phyloP scores from a whole-genome alignment of 1,140 invertebrate species.

The Popillia japonica region DNA sequence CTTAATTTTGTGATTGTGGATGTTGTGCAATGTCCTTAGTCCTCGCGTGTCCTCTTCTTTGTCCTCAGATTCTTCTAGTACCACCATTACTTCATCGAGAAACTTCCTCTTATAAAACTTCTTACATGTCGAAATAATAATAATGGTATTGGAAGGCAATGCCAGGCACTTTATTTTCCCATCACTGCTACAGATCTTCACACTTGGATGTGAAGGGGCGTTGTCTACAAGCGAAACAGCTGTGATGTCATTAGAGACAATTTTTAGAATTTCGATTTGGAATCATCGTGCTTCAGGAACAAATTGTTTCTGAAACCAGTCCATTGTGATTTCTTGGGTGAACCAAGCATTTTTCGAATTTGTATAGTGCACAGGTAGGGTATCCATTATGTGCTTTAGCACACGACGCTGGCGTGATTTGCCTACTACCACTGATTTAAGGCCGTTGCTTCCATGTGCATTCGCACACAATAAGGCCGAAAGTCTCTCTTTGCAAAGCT shows the following conservation, averaged over 20 bases:
- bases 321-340: neutral
- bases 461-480: constrained; percentile 10
- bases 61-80: neutral
- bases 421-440: neutral
- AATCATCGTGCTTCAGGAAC: constrained; percentile 22
- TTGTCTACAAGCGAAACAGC: too few relatives aligned
- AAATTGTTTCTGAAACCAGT: constrained; percentile 27
- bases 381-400: constrained; percentile 10
- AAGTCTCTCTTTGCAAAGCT: constrained; percentile 9
- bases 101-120: neutral
- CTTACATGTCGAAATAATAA: constrained; percentile 3
- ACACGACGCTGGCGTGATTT: neutral
- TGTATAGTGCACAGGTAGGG: neutral
- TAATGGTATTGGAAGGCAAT: neutral
- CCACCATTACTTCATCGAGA: neutral
- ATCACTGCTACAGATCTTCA: neutral
- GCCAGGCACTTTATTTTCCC: neutral
- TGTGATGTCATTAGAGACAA: too few relatives aligned
- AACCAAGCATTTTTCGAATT: constrained; percentile 21
- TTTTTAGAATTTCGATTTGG: too few relatives aligned
- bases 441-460: neutral
- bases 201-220: neutral
- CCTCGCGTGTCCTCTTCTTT: neutral
- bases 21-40: neutral
- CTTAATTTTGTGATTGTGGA: neutral